Evolutionary conservation across 2,888 invertebrate genomes (phyloP).

Genomic region (Pogonocherus hispidulus): DNA sequence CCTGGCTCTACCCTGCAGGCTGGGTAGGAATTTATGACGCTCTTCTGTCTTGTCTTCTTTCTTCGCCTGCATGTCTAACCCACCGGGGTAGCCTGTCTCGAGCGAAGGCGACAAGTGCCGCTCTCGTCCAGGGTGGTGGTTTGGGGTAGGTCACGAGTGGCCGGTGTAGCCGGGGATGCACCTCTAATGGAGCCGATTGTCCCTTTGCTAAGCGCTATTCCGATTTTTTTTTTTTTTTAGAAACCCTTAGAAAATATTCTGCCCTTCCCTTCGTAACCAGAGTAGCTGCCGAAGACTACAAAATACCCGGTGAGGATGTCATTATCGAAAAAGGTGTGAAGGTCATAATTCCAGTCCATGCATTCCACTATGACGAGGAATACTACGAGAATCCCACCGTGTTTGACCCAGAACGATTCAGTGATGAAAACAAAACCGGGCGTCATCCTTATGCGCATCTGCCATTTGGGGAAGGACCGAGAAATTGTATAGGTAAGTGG

Average conservation of each 20-base stretch:
- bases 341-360: not conserved
- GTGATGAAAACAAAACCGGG: conserved; percentile 14
- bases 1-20: no score
- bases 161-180: no score
- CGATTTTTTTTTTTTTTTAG: no score
- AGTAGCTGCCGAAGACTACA: not conserved
- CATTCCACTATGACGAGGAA: conserved; percentile 2
- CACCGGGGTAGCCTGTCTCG: no score
- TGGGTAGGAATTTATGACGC: no score
- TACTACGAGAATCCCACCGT: conserved; percentile 28
- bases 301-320: not conserved
- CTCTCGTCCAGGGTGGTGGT: no score
- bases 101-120: no score
- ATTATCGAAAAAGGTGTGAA: not conserved
- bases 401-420: conserved; percentile 42
- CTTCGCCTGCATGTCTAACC: no score
- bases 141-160: no score
- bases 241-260: conserved; percentile 60
- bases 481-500: conserved; percentile 36
- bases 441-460: conserved; percentile 25
- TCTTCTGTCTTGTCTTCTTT: no score
- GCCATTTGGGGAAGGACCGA: conserved; percentile 39
- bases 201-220: no score
- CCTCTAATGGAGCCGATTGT: no score
- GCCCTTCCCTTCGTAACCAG: conserved; percentile 48